These are phyloP conservation scores for Zaprionus lineosus DNA, from an alignment of 2,888 invertebrate genomes.

Conservation along the genomic window DNA sequence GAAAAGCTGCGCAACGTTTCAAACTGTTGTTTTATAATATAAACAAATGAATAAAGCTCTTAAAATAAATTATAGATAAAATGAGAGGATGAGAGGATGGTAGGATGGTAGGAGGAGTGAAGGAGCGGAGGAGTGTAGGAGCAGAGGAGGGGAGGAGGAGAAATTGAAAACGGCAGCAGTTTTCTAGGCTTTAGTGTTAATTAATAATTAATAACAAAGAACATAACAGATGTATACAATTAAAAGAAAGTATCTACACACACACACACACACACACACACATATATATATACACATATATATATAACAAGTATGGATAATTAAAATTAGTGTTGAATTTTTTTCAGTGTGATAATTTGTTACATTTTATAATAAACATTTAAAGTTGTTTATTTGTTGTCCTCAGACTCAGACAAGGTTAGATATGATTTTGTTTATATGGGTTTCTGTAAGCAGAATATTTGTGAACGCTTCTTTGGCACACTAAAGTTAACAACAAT, in stretches of 20 bases:
- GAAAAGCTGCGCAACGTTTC: slow-evolving; percentile 43
- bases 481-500: slow-evolving; percentile 8
- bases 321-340: slow-evolving; percentile 72
- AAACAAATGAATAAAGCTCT: slow-evolving; percentile 49
- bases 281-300: slow-evolving; percentile 6
- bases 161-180: slow-evolving; percentile 46
- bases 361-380: slow-evolving; percentile 53
- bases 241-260: slow-evolving; percentile 50
- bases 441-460: neutral
- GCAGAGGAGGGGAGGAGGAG: too few species aligned
- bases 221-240: slow-evolving; percentile 66
- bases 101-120: too few species aligned
- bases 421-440: slow-evolving; percentile 16
- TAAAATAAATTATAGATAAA: slow-evolving; percentile 24
- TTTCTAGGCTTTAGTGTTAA: slow-evolving; percentile 57
- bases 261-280: slow-evolving; percentile 23
- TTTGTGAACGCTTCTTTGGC: slow-evolving; percentile 8
- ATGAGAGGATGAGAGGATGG: slow-evolving; percentile 15
- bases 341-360: slow-evolving; percentile 79
- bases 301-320: slow-evolving; percentile 32
- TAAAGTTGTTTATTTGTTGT: slow-evolving; percentile 65
- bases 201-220: slow-evolving; percentile 21
- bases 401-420: slow-evolving; percentile 29
- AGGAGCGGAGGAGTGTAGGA: too few species aligned
- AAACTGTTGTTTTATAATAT: slow-evolving; percentile 58